Base-by-base conservation (phyloP, 2,888 invertebrate genomes). In the Monopis laevigella region DNA sequence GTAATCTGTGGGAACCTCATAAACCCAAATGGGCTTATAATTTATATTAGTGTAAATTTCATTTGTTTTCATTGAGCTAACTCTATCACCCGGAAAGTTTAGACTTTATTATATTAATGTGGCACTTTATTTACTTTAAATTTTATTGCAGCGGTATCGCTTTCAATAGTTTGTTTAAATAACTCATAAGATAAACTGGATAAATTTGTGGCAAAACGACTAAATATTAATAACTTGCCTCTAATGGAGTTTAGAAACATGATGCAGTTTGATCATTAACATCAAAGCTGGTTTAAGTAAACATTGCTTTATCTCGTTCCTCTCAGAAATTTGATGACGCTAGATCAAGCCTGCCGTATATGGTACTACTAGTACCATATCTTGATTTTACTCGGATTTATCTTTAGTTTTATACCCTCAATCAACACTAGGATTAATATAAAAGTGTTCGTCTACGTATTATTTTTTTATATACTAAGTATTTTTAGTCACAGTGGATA, bases 1-100 rank as follows among this genome's bases (percentile, higher is more conserved):
- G 18, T 21, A 36, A 36, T 21, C 36, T 36, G 36, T 36, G 36
- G 36, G 36, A 36, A 36, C 21, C 36, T 21, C 36, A 21, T 36
- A 17, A 34, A 34, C 34, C 12, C 21, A 36, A 36, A 36, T 36
- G 21, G 14, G 17, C 7, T 17, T 17, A 10, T 21, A 36, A 36
- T 36, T 36, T 36, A 36, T 36, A 21, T 19, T 16, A 19, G 36
- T 21, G 13, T 19, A 16, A 36, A 36, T 17, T 32, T 32, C 8
- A 10, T 32, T 16, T 32, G 32, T 17, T 14, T 32, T 32, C 17
- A 32, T 32, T 32, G 14, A 14, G 17, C 17, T 32, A 32, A 32
- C 17, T 17, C 17, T 14, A 17, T 17, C 16, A 32, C 16, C 32
- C 11, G 32, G 32, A 32, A 32, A 32, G 16, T 10, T 17, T 7